Evolutionary conservation across 2,113 vertebrate species (phyloP).

Genomic region (Neotoma lepida): DNA sequence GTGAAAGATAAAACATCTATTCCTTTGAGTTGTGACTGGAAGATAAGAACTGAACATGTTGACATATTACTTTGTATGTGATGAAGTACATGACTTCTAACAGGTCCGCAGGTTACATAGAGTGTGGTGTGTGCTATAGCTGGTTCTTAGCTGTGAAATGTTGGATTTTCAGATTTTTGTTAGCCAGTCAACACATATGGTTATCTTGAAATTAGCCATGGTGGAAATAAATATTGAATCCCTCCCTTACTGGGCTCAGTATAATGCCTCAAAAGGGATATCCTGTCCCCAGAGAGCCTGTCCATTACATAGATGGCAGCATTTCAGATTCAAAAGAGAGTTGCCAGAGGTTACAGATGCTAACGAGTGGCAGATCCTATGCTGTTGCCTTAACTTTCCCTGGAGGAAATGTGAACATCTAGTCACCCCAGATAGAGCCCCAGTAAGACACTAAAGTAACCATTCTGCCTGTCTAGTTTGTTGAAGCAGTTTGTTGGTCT

Average conservation of each 20-base stretch:
- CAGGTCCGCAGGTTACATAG: neutral
- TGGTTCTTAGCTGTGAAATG: neutral
- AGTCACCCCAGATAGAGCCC: neutral
- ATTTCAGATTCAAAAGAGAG: neutral
- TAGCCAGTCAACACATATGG: neutral
- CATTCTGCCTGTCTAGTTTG: neutral
- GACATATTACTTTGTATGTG: conserved; percentile 1
- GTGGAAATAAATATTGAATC: neutral
- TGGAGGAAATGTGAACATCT: neutral
- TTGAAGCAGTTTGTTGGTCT: neutral
- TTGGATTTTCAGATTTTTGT: neutral
- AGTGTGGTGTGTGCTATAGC: neutral
- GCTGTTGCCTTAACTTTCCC: neutral
- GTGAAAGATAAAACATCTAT: neutral
- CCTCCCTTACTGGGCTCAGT: neutral
- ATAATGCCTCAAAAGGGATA: neutral
- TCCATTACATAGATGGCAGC: neutral
- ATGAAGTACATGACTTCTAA: neutral
- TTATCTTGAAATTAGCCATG: conserved; percentile 13
- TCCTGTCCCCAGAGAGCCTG: neutral
- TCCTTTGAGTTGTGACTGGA: neutral
- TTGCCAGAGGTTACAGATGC: neutral
- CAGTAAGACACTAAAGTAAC: neutral
- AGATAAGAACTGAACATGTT: neutral
- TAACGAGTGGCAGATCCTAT: neutral